Conservation (phyloP, 2,113 vertebrate genomes). For the Holacanthus passer region DNA sequence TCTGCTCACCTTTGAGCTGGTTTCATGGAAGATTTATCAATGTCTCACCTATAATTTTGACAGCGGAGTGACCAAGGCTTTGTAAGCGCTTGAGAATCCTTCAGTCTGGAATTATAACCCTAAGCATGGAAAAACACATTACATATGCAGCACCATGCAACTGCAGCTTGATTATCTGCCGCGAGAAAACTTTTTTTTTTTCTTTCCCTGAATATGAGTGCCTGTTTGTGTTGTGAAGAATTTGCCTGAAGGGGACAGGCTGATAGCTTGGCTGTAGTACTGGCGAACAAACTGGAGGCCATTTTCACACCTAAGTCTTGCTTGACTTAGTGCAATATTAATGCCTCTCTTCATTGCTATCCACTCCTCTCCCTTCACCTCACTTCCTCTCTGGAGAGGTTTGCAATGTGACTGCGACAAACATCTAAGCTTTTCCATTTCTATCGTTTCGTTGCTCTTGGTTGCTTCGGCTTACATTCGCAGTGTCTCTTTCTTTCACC, state of each 20-base stretch:
- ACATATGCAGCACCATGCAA: slow-evolving; percentile 69
- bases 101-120: slow-evolving; percentile 68
- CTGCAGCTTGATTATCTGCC: slow-evolving; percentile 68
- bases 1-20: slow-evolving; percentile 57
- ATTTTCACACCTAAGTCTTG: slow-evolving; percentile 71
- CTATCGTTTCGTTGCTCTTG: slow-evolving; percentile 19
- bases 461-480: slow-evolving; percentile 30
- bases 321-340: slow-evolving; percentile 71
- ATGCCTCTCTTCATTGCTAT: slow-evolving; percentile 56
- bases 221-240: slow-evolving; percentile 61
- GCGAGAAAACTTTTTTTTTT: slow-evolving; percentile 49
- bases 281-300: slow-evolving; percentile 69
- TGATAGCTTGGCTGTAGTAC: slow-evolving; percentile 55
- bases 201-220: slow-evolving; percentile 48
- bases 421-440: slow-evolving; percentile 54
- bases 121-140: slow-evolving; percentile 59
- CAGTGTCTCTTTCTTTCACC: slow-evolving; percentile 22
- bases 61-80: slow-evolving; percentile 62
- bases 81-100: slow-evolving; percentile 52
- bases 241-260: slow-evolving; percentile 62
- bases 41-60: slow-evolving; percentile 62
- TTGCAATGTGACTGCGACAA: slow-evolving; percentile 59
- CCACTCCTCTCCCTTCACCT: slow-evolving; percentile 51
- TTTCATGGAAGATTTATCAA: slow-evolving; percentile 73
- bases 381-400: slow-evolving; percentile 51